Conservation (phyloP, 2,888 invertebrate species). For the Orchestes rusci region DNA sequence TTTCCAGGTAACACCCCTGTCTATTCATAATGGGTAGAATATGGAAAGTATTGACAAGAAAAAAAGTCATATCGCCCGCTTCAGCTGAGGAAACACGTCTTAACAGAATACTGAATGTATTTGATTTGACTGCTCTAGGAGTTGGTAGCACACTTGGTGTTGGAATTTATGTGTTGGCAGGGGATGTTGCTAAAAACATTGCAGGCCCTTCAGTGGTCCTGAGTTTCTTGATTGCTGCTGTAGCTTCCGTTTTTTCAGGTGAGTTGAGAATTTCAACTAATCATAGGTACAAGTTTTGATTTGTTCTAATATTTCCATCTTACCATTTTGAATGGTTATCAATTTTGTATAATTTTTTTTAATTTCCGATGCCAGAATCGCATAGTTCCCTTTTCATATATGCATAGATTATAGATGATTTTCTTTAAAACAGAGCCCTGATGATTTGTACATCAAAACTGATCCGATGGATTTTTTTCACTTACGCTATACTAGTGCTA, state of each 20-base stretch:
- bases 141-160: constrained; percentile 81
- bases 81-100: constrained; percentile 36
- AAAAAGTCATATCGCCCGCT: constrained; percentile 37
- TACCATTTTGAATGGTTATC: too few relatives aligned
- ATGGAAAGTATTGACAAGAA: constrained; percentile 37
- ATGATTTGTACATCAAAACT: too few relatives aligned
- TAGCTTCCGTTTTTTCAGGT: constrained; percentile 87
- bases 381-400: too few relatives aligned
- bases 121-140: constrained; percentile 78
- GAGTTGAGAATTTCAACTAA: too few relatives aligned
- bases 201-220: constrained; percentile 83
- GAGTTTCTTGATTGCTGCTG: constrained; percentile 78
- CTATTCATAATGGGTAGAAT: constrained; percentile 17
- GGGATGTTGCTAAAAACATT: constrained; percentile 68
- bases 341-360: too few relatives aligned
- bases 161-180: constrained; percentile 84
- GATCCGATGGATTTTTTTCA: too few relatives aligned
- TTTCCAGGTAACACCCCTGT: neutral
- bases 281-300: too few relatives aligned
- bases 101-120: constrained; percentile 60
- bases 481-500: too few relatives aligned
- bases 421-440: too few relatives aligned
- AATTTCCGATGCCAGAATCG: too few relatives aligned
- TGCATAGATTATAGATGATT: too few relatives aligned
- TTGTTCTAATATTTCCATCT: too few relatives aligned